Percentiles rank a stretch among this genome's conserved stretches.
These are phyloP conservation scores for Dexiosoma caninum DNA, from an alignment of 2,888 invertebrate species.

Conservation along the genomic window DNA sequence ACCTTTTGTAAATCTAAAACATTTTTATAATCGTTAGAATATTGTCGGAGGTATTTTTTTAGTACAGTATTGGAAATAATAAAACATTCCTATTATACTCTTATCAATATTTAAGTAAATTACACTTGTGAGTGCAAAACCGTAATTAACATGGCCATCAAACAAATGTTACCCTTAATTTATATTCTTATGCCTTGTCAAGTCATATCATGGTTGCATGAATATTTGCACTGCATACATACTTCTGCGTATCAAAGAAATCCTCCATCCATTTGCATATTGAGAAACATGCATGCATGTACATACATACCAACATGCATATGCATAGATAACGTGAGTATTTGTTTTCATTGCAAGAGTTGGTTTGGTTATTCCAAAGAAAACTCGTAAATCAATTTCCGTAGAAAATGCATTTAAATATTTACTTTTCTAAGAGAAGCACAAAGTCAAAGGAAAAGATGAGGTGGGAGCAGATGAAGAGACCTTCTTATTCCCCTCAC, in stretches of 20 bases:
- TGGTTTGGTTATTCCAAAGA: slow-evolving; percentile 33
- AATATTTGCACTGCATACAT: slow-evolving; percentile 23
- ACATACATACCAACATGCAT: no score
- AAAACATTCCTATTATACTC: neutral
- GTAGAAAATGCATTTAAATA: slow-evolving; percentile 68
- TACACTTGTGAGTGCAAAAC: slow-evolving; percentile 65
- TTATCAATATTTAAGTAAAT: slow-evolving; percentile 54
- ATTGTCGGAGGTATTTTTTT: no score
- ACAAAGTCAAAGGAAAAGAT: slow-evolving; percentile 29
- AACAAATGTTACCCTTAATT: slow-evolving; percentile 68
- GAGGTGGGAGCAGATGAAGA: neutral
- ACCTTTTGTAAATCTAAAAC: no score
- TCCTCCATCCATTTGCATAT: neutral
- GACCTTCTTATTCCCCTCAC: neutral
- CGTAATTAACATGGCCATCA: slow-evolving; percentile 74
- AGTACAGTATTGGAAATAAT: no score
- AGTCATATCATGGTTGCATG: slow-evolving; percentile 39
- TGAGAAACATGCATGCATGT: no score
- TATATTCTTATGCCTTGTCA: slow-evolving; percentile 46
- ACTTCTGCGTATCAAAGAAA: neutral
- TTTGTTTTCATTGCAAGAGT: slow-evolving; percentile 22
- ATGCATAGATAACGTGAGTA: neutral
- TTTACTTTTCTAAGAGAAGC: slow-evolving; percentile 53
- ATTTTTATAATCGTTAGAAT: no score
- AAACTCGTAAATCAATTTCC: slow-evolving; percentile 73